Base-by-base conservation (phyloP, 2,888 invertebrate species). In the Sminthurinus aureus region DNA sequence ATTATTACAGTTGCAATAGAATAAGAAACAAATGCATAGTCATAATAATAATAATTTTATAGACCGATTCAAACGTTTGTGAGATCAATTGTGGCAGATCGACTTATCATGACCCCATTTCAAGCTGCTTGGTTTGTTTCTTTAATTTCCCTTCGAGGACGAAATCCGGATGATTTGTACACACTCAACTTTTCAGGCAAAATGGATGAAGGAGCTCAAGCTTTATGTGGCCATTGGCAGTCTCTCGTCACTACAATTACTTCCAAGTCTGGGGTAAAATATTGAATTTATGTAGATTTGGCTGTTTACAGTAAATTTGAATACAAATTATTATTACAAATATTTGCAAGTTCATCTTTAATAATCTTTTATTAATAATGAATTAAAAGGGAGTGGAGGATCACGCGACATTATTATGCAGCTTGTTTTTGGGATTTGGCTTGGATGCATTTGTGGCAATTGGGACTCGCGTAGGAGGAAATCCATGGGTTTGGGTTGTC, bases 91-190 rank as follows among this genome's bases (percentile, higher is more conserved):
- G 50, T 58, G 0, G 67, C 83, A 18, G 86, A 86, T 24, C 75
- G 83, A 76, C 74, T 84, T 67, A 81, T 87, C 50, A 77, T 82
- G 8, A 86, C 87, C 18, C 87, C 87, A 50, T 85, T 85, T 76
- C 85, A 86, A 67, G 86, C 87, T 58, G 84, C 85, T 8, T 87
- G 87, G 87, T 87, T 86, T 84, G 85, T 85, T 0, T 83, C 87
- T 0, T 73, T 86, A 22, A 75, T 87, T 18, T 81, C 85, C 13
- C 66, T 83, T 51, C 78, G 71, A 22, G 79, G 75, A 26, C 76
- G 67, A 18, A 22, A 18, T 9, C 69, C 79, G 4, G 67, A 67
- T 18, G 79, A 67, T 26, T 26, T 26, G 26, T 79, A 67, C 50
- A 22, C 38, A 15, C 6, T 26, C 4, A 67, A 18, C 20, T 78